Percentiles rank a stretch among this genome's conserved stretches.
Conservation (phyloP, 23 tunicate species). For the Phallusia fumigata region DNA sequence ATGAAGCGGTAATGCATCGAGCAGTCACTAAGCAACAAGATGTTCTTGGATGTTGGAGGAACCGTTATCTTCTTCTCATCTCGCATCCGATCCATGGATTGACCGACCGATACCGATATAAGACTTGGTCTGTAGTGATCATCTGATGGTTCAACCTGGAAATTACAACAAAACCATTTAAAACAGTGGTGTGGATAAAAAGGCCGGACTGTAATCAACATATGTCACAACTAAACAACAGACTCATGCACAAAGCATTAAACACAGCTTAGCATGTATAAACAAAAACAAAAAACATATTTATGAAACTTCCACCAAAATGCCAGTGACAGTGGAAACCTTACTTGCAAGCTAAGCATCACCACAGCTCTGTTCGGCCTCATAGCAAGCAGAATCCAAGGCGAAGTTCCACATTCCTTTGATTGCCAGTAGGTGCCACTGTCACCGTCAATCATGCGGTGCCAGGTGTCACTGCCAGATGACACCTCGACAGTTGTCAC, state of each 20-base stretch:
- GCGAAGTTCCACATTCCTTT: slow-evolving; percentile 19
- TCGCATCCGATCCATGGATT: slow-evolving; percentile 12
- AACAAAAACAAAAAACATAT: no score
- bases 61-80: slow-evolving; percentile 38
- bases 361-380: slow-evolving; percentile 37
- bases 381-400: slow-evolving; percentile 44
- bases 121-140: slow-evolving; percentile 62
- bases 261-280: no score
- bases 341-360: slow-evolving; percentile 59
- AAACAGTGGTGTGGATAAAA: no score
- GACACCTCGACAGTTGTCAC: slow-evolving; percentile 40
- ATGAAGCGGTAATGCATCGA: slow-evolving; percentile 22
- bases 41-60: slow-evolving; percentile 50
- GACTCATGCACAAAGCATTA: no score
- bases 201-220: no score
- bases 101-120: slow-evolving; percentile 36
- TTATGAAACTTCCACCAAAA: no score
- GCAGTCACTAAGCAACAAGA: slow-evolving; percentile 50
- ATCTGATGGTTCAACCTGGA: slow-evolving; percentile 57
- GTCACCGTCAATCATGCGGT: slow-evolving; percentile 31
- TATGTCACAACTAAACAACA: no score
- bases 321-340: no score
- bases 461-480: slow-evolving; percentile 22
- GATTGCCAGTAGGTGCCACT: slow-evolving; percentile 64
- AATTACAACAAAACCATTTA: not conserved